Evolutionary conservation across 2,888 invertebrate genomes (phyloP).

Genomic region (Lissonota sp.): DNA sequence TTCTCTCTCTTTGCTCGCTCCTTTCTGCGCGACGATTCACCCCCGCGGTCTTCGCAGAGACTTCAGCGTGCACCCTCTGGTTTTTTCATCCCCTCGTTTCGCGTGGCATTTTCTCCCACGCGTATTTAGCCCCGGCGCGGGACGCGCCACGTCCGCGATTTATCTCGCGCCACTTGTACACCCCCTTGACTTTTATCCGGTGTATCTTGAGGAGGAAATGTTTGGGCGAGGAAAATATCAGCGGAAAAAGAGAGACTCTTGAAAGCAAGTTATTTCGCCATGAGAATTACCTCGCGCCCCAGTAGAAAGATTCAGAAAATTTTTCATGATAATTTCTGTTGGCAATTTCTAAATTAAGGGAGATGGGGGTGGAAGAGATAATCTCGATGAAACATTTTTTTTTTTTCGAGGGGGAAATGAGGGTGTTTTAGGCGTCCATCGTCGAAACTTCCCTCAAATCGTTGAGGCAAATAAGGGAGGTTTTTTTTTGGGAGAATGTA

Average conservation of each 20-base stretch:
- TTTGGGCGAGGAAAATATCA: constrained; percentile 25
- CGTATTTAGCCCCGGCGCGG: constrained; percentile 36
- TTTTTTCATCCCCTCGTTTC: constrained; percentile 1
- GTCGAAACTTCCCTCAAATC: constrained; percentile 75
- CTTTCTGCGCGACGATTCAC: constrained; percentile 60
- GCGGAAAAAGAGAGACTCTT: neutral
- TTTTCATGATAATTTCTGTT: too few relatives aligned
- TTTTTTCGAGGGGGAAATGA: too few relatives aligned
- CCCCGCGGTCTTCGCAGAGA: constrained; percentile 53
- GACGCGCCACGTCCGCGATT: constrained; percentile 43
- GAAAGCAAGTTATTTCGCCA: neutral
- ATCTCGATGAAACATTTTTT: too few relatives aligned
- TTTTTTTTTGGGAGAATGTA: too few relatives aligned
- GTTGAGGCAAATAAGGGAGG: constrained; percentile 75
- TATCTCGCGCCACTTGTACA: constrained; percentile 44
- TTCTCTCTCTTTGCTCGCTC: constrained; percentile 27
- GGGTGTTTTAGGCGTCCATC: neutral
- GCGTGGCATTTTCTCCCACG: constrained; percentile 15
- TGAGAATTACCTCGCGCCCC: too few relatives aligned
- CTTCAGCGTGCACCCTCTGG: neutral
- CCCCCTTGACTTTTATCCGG: constrained; percentile 26
- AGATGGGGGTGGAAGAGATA: too few relatives aligned
- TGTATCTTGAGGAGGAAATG: constrained; percentile 49
- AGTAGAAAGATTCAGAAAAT: too few relatives aligned
- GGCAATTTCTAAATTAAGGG: too few relatives aligned